Base-by-base conservation (phyloP, 2,888 invertebrate species). In the Phortica okadai region DNA sequence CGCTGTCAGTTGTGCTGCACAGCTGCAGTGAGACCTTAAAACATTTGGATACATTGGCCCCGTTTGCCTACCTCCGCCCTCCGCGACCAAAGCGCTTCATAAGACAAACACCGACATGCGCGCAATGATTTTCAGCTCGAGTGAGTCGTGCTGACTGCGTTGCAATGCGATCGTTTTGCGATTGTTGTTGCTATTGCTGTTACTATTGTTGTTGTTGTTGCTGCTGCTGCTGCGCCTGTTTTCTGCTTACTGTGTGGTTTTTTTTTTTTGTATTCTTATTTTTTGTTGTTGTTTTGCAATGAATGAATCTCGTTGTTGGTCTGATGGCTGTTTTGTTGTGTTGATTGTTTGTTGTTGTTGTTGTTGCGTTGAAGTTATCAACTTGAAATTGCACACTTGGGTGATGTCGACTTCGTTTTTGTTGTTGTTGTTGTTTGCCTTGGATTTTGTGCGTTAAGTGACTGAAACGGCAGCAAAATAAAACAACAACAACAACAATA, bases 311-410 rank as follows among this genome's bases (percentile, higher is more conserved):
- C 79, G 75, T 78, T 62, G 83, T 76, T 33, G 16, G 58, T 77
- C 56, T 33, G 33, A 33, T 33, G 33, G 80, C 78, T 83, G 62
- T 56, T 72, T 67, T 66, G 6, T 66, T 66, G 64, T 21, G 10
- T 25, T 70, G 25, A 33, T 59, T 77, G 59, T 79, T 77, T 83
- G 59, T 70, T 58, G 80, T 78, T 83, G 62, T 72, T 72, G 54
- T 67, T 66, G 33, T 66, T 66, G 66, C 66, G 42, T 66, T 72
- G 56, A 56, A 56, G 25, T 83, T 83, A 83, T 83, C 82, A 83
- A 82, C 77, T 79, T 80, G 82, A 81, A 84, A 82, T 76, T 79
- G 84, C 85, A 85, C 84, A 86, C 80, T 84, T 85, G 82, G 85
- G 79, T 86, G 85, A 79, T 21, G 62, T 62, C 21, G 62, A 62